Conservation (phyloP, 2,888 invertebrate species). For the Rotaria sp. region DNA sequence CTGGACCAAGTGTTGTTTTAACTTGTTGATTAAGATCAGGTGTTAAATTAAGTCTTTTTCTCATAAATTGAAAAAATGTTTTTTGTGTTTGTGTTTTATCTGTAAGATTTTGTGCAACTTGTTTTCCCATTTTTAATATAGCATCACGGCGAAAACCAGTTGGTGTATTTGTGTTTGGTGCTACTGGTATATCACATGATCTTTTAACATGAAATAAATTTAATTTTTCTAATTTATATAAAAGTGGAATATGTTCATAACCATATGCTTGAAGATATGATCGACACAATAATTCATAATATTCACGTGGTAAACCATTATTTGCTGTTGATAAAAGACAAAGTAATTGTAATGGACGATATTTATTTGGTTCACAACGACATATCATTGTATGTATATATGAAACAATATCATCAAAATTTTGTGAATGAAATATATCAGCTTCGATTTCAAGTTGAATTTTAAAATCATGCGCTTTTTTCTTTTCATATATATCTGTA, state of each 20-base stretch:
- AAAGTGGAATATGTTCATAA: constrained; percentile 5
- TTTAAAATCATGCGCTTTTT: constrained; percentile 14
- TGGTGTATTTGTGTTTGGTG: not conserved
- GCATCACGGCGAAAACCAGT: not conserved
- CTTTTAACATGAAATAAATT: not conserved
- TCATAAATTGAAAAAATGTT: constrained; percentile 6
- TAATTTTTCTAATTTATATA: constrained; percentile 12
- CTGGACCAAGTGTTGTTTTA: not conserved
- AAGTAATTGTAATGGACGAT: constrained; percentile 20
- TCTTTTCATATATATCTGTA: not conserved
- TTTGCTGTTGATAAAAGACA: constrained; percentile 3
- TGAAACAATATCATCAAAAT: not conserved
- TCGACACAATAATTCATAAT: not conserved
- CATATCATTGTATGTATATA: constrained; percentile 26
- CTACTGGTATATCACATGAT: not conserved
- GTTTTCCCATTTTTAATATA: not conserved
- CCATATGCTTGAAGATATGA: not conserved
- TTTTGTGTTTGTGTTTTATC: not conserved
- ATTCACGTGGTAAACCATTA: not conserved
- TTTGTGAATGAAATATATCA: not conserved
- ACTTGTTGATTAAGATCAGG: not conserved
- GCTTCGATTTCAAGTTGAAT: constrained; percentile 16
- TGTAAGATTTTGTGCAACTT: not conserved
- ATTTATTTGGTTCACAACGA: constrained; percentile 19
- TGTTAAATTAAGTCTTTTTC: constrained; percentile 9